Base-by-base conservation (phyloP, 2,888 invertebrate genomes). In the Drosophila subsilvestris region DNA sequence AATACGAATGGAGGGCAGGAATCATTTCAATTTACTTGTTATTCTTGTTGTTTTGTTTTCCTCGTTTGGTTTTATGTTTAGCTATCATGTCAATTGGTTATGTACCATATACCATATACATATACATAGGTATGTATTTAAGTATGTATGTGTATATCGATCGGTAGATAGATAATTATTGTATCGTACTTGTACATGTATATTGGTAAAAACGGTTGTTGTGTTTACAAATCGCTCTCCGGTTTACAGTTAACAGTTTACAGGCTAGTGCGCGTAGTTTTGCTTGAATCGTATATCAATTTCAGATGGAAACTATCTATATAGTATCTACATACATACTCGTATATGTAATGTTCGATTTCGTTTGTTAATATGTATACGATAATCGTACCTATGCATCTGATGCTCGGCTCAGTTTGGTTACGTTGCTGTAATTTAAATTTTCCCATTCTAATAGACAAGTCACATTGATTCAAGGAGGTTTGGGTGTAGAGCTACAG, bases 1-100 rank as follows among this genome's bases (percentile, higher is more conserved):
- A 88, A 86, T 89, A 89, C 86, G 89, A 89, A 86, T 89, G 89
- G 89, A 90, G 90, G 90, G 90, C 90, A 91, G 91, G 91, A 90
- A 90, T 90, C 88, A 89, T 90, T 90, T 90, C 90, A 90, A 83
- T 85, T 84, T 86, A 86, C 84, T 88, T 88, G 88, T 78, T 88
- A 55, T 47, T 60, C 57, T 42, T 56, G 56, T 25, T 60, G 10
- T 73, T 76, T 74, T 60, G 67, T 60, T 59, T 75, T 75, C 63
- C 53, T 87, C 74, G 70, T 69, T 75, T 83, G 65, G 78, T 78
- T 76, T 76, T 55, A 55, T 66, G 75, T 57, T 66, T 58, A 63
- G 61, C 55, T 75, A 72, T 71, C 49, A 75, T 71, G 59, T 62
- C 57, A 71, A 67, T 59, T 74, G 58, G 59, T 59, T 74, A 70